phyloP scores from a whole-genome alignment of 1,140 invertebrate species.

The Spodoptera litura region DNA sequence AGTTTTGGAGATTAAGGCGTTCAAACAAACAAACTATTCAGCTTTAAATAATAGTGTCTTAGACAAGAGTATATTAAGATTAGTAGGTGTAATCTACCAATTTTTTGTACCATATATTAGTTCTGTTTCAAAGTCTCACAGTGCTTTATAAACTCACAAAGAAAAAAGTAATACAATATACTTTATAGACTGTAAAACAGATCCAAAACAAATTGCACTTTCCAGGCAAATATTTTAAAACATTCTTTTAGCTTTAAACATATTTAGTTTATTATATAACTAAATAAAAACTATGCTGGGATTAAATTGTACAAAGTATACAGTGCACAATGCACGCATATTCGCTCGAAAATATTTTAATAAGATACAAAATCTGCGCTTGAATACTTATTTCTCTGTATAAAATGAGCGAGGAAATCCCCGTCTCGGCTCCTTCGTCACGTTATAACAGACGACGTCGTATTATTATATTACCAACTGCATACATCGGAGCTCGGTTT shows the following conservation, averaged over 20 bases:
- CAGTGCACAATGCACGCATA: background rate
- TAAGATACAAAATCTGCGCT: background rate
- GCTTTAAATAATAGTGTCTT: too few relatives aligned
- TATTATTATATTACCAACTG: conserved; percentile 21
- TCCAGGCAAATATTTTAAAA: background rate
- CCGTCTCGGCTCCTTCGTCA: background rate
- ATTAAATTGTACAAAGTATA: conserved; percentile 35
- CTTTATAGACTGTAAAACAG: too few relatives aligned
- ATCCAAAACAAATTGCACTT: background rate
- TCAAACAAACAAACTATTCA: too few relatives aligned
- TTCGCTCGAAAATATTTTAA: conserved; percentile 28
- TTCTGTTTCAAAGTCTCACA: too few relatives aligned
- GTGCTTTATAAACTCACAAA: too few relatives aligned
- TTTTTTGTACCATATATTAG: too few relatives aligned
- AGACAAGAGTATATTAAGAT: too few relatives aligned
- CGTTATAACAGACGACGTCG: background rate
- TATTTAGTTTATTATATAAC: conserved; percentile 11
- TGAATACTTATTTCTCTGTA: conserved; percentile 4
- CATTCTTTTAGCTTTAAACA: too few relatives aligned
- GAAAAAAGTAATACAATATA: too few relatives aligned
- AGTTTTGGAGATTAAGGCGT: too few relatives aligned
- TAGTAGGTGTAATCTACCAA: too few relatives aligned
- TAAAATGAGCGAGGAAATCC: conserved; percentile 13
- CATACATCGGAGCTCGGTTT: background rate
- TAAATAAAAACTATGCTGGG: conserved; percentile 36